Evolutionary conservation across 1,140 invertebrate species (phyloP), one percentile per base, ranked within the genome.

Genomic region (Mycetomoellerius zeteki): DNA sequence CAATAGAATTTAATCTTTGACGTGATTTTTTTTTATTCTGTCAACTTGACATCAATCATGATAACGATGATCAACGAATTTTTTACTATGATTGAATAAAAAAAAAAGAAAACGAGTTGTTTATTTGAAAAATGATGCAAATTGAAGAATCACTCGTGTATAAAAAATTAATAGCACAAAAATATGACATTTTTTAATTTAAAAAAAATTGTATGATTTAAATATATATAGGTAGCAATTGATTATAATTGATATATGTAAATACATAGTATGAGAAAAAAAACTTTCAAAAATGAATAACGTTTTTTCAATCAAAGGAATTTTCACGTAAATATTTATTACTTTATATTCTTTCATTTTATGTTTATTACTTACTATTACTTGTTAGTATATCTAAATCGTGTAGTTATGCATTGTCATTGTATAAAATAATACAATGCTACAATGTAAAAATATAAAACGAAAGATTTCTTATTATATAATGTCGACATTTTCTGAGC

Each of bases 401-500:
- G 19, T 8, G 8, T 19, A 8, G 33, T 7, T n/a, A 5, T 43
- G 5, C 7, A 71, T 10, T 24, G 3, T 62, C 24, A 10, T 6
- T 37, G 12, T 27, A 12, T 21, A 24, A 73, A 47, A 50, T 82
- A 47, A 72, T 30, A 72, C 47, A 8, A 21, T 21, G 3, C 24
- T 43, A 4, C 14, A 50, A 62, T 16, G 3, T 30, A 47, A 82
- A 56, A 7, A 43, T 47, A 43, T 37, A 60, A 81, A 82, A 37
- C 14, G 8, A 12, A 69, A n/a, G 16, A 73, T 37, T 82, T 82
- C 52, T 82, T 73, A 72, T 72, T 72, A 16, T 72, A 71, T 19
- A 82, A 82, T 30, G 80, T 10, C 80, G 69, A 84, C 69, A 73
- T 84, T 73, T 71, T 84, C 80, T 33, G 67, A 73, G 37, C 37